Conservation (phyloP, 1,140 invertebrate species). For the Oncopodura yosiiana region DNA sequence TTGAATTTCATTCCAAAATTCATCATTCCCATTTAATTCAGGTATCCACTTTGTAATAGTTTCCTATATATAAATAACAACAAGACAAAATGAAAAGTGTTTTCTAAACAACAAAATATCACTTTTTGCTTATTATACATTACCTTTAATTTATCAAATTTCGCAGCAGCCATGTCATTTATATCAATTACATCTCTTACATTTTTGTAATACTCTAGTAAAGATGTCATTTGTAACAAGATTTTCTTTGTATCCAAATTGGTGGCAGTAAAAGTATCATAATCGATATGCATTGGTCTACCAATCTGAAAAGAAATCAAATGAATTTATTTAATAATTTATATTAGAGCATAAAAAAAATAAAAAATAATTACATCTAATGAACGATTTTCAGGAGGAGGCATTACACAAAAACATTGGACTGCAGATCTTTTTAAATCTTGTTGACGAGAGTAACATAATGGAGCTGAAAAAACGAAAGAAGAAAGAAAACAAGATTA, state of each 20-base stretch:
- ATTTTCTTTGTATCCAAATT: conserved; percentile 29
- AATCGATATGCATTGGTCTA: conserved; percentile 32
- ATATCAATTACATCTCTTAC: conserved; percentile 26
- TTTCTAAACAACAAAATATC: background rate
- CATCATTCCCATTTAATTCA: conserved; percentile 18
- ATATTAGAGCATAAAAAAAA: background rate
- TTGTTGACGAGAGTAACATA: conserved; percentile 57
- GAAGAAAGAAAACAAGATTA: background rate
- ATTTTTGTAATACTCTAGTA: conserved; percentile 32
- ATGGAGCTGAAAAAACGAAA: conserved; percentile 56
- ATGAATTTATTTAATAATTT: background rate
- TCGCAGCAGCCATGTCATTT: conserved; percentile 25
- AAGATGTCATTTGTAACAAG: conserved; percentile 10
- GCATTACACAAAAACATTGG: conserved; percentile 86
- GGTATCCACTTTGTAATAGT: conserved; percentile 23
- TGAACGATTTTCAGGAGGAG: conserved; percentile 79
- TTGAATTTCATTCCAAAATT: conserved; percentile 30
- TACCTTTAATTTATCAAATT: conserved; percentile 27
- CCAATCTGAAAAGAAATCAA: conserved; percentile 16
- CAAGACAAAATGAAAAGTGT: background rate
- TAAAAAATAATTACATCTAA: conserved; percentile 60
- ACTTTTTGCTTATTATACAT: background rate
- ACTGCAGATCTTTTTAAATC: conserved; percentile 67
- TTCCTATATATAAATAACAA: conserved; percentile 14
- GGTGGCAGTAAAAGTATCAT: conserved; percentile 27